Evolutionary conservation across 2,797 vertebrate genomes (phyloP).

Genomic region (Ctenochaetus hawaiiensis): DNA sequence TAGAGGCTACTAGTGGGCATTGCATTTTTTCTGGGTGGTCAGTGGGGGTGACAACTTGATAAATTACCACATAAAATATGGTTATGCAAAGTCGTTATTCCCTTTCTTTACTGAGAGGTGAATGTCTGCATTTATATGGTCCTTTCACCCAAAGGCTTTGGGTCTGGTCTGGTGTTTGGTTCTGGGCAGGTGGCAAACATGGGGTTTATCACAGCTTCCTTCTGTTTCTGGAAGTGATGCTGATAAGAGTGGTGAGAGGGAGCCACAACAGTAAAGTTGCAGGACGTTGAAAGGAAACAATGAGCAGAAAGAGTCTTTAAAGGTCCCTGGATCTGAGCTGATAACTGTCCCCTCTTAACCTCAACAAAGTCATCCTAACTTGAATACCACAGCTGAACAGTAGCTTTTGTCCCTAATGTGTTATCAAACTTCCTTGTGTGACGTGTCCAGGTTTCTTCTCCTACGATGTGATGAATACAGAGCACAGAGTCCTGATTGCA

Average conservation of each 20-base stretch:
- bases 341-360: no score
- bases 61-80: no score
- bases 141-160: no score
- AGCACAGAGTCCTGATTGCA: constrained; percentile 51
- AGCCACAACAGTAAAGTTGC: not conserved
- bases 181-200: no score
- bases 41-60: no score
- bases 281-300: not conserved
- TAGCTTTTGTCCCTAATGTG: not conserved
- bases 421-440: not conserved
- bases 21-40: no score
- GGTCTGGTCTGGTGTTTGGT: no score
- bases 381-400: not conserved
- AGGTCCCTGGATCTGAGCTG: not conserved
- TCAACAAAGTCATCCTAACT: not conserved
- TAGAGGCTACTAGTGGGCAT: no score
- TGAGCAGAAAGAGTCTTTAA: not conserved
- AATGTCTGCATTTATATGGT: no score
- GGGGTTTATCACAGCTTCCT: no score
- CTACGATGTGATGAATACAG: constrained; percentile 22
- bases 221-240: not conserved
- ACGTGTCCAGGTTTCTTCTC: constrained; percentile 6
- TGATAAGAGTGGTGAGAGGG: not conserved
- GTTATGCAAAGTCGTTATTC: no score
- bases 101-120: no score